A percentile compares a stretch with the other conserved stretches of the same genome.
These are phyloP conservation scores for Phocides pigmalion DNA, from an alignment of 1,140 invertebrate genomes.

Conservation along the genomic window DNA sequence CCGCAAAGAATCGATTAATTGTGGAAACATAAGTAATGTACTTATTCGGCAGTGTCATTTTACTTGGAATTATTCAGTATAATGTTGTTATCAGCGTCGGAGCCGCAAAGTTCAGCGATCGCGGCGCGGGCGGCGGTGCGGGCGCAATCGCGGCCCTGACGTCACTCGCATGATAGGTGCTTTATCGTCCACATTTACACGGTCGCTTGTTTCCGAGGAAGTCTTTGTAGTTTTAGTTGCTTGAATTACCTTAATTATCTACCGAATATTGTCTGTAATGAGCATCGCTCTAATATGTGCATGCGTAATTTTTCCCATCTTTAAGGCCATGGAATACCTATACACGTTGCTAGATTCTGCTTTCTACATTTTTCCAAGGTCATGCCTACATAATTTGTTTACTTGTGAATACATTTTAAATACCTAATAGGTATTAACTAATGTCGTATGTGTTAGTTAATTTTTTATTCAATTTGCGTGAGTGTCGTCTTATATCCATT, in stretches of 20 bases:
- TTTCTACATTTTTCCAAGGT: slow-evolving; percentile 13
- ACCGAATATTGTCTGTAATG: neutral
- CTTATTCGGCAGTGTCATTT: slow-evolving; percentile 22
- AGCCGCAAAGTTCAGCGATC: slow-evolving; percentile 70
- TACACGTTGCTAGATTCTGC: neutral
- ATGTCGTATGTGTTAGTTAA: slow-evolving; percentile 33
- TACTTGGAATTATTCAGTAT: slow-evolving; percentile 50
- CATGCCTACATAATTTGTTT: neutral
- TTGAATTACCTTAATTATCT: slow-evolving; percentile 6
- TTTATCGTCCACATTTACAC: slow-evolving; percentile 52
- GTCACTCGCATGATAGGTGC: slow-evolving; percentile 63
- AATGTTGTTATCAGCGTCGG: slow-evolving; percentile 67
- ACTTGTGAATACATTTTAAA: neutral
- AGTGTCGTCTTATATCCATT: slow-evolving; percentile 31
- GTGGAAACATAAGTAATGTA: slow-evolving; percentile 15
- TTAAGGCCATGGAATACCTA: neutral
- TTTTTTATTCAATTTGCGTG: slow-evolving; percentile 39
- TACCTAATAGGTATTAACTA: neutral
- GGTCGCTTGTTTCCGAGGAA: slow-evolving; percentile 47
- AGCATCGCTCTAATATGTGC: neutral
- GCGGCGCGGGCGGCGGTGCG: slow-evolving; percentile 30
- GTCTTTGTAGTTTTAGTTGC: slow-evolving; percentile 29
- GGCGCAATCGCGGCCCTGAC: slow-evolving; percentile 55
- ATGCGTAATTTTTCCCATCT: neutral
- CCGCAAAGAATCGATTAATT: too few species aligned